phyloP scores from a whole-genome alignment of 2,888 invertebrate species.

The Suillia variegata region DNA sequence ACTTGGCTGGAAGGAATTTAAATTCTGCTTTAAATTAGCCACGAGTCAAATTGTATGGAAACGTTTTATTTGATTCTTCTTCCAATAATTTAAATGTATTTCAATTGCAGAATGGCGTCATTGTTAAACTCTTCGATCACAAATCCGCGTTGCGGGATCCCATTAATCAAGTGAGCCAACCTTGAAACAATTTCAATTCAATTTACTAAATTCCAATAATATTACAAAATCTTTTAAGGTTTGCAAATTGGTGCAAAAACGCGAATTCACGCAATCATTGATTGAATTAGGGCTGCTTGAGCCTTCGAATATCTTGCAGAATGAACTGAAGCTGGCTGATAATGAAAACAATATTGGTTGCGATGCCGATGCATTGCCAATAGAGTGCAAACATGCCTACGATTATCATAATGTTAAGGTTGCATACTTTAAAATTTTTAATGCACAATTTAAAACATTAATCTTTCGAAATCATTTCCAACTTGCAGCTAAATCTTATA shows the following conservation, averaged over 20 bases:
- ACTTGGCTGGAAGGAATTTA: conserved; percentile 68
- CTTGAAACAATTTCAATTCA: neutral
- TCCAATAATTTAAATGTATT: neutral
- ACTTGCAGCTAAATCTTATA: conserved; percentile 61
- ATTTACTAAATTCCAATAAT: neutral
- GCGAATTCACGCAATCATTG: conserved; percentile 67
- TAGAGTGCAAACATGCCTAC: conserved; percentile 37
- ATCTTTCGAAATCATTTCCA: too few relatives aligned
- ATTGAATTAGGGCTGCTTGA: conserved; percentile 65
- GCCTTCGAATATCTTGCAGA: conserved; percentile 44
- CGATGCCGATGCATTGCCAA: conserved; percentile 24
- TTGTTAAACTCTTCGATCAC: conserved; percentile 63
- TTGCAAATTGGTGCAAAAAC: conserved; percentile 68
- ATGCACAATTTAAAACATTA: neutral
- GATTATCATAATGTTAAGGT: conserved; percentile 55
- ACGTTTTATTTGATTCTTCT: conserved; percentile 32
- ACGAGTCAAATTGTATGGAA: conserved; percentile 73
- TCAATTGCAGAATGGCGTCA: conserved; percentile 62
- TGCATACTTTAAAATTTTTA: neutral
- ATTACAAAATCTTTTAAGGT: conserved; percentile 34
- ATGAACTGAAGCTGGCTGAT: conserved; percentile 40
- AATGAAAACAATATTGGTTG: conserved; percentile 37
- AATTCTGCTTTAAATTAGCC: conserved; percentile 68
- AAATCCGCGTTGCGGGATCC: conserved; percentile 63
- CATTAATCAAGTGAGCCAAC: conserved; percentile 59